Conservation (phyloP, 2,113 vertebrate species). For the Conger conger region DNA sequence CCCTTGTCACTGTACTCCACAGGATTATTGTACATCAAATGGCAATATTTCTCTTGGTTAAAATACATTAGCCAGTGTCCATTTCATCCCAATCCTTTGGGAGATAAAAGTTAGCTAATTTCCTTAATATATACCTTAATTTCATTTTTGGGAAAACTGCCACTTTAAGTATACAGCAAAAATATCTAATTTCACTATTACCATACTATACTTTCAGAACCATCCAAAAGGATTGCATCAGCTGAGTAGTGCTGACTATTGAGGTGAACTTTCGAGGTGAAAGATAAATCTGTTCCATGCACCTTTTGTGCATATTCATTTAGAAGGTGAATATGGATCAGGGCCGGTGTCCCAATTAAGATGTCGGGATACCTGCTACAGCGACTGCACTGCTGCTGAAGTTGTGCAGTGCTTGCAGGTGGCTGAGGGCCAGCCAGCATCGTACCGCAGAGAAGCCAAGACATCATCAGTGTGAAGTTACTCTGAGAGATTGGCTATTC, state of each 20-base stretch:
- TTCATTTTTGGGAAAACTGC: no score
- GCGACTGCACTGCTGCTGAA: neutral
- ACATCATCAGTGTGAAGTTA: neutral
- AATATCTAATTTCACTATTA: no score
- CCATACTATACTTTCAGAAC: no score
- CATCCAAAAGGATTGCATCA: no score
- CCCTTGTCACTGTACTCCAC: neutral
- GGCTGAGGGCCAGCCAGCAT: neutral
- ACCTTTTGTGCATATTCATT: neutral
- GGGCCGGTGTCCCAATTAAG: neutral
- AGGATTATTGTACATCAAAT: neutral
- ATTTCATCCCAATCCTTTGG: slow-evolving; percentile 36
- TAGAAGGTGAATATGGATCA: neutral
- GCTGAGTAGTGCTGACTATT: neutral
- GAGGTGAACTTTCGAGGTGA: no score
- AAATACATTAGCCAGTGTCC: neutral
- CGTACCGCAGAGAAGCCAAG: neutral
- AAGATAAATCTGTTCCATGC: slow-evolving; percentile 3
- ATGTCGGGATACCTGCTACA: neutral
- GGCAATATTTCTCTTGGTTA: neutral
- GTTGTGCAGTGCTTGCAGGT: neutral
- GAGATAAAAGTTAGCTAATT: slow-evolving; percentile 35
- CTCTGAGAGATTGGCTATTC: neutral
- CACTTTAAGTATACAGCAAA: no score
- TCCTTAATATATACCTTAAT: no score